These are phyloP conservation scores for Rotaria sp. DNA, from an alignment of 2,888 invertebrate species.

Conservation along the genomic window DNA sequence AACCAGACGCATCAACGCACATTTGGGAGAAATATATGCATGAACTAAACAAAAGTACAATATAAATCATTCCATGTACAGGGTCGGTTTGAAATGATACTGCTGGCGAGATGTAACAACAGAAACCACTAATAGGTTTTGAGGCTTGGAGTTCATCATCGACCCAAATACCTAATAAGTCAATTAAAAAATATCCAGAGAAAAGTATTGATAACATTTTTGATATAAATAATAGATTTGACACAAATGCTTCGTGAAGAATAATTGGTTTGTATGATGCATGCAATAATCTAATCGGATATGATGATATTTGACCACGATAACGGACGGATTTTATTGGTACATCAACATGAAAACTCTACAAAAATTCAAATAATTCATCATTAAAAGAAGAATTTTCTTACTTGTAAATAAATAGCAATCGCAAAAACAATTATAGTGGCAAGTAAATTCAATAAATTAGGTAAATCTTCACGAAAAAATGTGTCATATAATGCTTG, in stretches of 20 bases:
- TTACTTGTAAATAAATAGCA: constrained; percentile 99
- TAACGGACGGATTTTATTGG: constrained; percentile 98
- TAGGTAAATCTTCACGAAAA: constrained; percentile 96
- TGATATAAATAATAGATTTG: constrained; percentile 96
- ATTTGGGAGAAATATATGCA: too few species aligned
- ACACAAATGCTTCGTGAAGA: constrained; percentile 91
- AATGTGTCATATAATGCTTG: constrained; percentile 94
- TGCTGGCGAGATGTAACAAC: too few species aligned
- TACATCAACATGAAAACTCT: constrained; percentile 97
- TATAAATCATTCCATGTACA: too few species aligned
- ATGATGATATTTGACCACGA: constrained; percentile 96
- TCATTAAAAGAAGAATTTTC: too few species aligned
- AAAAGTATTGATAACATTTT: constrained; percentile 99
- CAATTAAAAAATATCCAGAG: constrained; percentile 90
- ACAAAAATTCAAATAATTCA: constrained; percentile 46
- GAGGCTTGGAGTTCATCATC: constrained; percentile 80
- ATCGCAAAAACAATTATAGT: constrained; percentile 96
- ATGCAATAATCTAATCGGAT: constrained; percentile 98
- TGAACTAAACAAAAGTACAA: too few species aligned
- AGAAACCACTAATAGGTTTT: constrained; percentile 91
- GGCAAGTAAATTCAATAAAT: constrained; percentile 94
- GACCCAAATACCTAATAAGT: constrained; percentile 93
- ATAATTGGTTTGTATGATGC: constrained; percentile 99
- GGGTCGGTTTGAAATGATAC: too few species aligned
- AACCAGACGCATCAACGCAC: too few species aligned